Base-by-base conservation (phyloP, 1,140 invertebrate genomes). In the Ostrea denselamellosa region DNA sequence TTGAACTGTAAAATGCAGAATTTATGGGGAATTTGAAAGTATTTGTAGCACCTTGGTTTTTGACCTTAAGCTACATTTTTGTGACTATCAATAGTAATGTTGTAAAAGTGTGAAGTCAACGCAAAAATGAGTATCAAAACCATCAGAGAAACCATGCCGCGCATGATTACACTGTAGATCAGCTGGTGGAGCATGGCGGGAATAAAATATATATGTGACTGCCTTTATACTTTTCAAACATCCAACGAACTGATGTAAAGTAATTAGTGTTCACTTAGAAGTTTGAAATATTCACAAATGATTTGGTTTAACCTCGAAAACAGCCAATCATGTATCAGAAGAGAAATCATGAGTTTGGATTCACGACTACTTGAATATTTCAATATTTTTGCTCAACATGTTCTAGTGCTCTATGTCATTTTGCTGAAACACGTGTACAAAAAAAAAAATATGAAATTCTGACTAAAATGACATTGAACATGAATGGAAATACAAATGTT, bases 181-280 rank as follows among this genome's bases (percentile, higher is more conserved):
- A 3, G 68, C 28, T 28, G 34, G 68, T 77, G 8, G 25, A 34
- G 68, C 68, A 77, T 34, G 25, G 28, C 9, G 56, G 12, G 25
- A 10, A 77, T 77, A 17, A 77, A 77, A 77, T 77, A 77, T 77
- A 77, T 25, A 77, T 77, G 28, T 77, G 8, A 5, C 25, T 34
- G 12, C 68, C 12, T 77, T 28, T 10, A 28, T 34, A 28, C 68
- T 34, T 28, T 44, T 28, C 9, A 77, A 77, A 62, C 56, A 62
- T 77, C 68, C 34, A 77, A 77, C 68, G 14, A 34, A 77, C 12
- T 77, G 58, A 19, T 62, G n/a, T 19, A 62, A 62, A 62, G 58
- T 62, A 62, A 62, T 62, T 62, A 62, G 7, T 19, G 8, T 62
- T 62, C n/a, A 44, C 1, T 62, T n/a, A 19, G 58, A 62, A 44